phyloP scores from a whole-genome alignment of 1,140 invertebrate genomes.

The Tribolium castaneum region DNA sequence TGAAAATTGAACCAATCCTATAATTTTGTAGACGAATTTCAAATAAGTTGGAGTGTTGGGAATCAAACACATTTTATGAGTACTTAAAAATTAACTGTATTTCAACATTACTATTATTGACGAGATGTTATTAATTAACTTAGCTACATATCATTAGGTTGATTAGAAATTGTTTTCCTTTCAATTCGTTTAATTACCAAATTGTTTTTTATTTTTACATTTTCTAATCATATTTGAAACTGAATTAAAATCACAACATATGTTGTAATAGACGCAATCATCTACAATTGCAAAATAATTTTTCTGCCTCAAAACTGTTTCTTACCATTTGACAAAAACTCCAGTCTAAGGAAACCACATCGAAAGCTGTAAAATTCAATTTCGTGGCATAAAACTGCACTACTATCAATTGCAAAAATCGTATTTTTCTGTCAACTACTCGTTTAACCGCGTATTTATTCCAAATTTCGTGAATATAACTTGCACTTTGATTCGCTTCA shows the following conservation, averaged over 20 bases:
- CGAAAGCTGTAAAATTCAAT: conserved; percentile 43
- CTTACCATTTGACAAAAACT: conserved; percentile 46
- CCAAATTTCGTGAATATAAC: conserved; percentile 50
- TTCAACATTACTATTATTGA: not conserved
- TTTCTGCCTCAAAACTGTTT: not conserved
- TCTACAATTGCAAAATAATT: not conserved
- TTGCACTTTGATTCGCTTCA: conserved; percentile 44
- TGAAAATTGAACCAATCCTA: not conserved
- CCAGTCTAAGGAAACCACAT: conserved; percentile 48
- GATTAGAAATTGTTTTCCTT: not conserved
- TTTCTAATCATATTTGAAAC: not conserved
- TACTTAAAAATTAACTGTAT: too few species aligned
- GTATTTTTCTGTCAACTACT: conserved; percentile 16
- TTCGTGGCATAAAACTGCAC: conserved; percentile 39
- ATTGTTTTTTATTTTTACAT: not conserved
- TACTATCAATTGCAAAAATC: conserved; percentile 43
- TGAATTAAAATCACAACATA: not conserved
- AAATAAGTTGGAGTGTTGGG: not conserved
- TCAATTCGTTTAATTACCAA: not conserved
- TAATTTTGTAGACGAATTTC: not conserved
- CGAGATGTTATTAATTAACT: not conserved
- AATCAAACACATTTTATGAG: not conserved
- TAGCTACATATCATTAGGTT: not conserved
- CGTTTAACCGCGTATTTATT: conserved; percentile 42
- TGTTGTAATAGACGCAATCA: not conserved